Percentiles rank a stretch among this genome's conserved stretches.
These are phyloP conservation scores for Mastomys coucha DNA, from an alignment of 2,113 vertebrate species.

Conservation along the genomic window DNA sequence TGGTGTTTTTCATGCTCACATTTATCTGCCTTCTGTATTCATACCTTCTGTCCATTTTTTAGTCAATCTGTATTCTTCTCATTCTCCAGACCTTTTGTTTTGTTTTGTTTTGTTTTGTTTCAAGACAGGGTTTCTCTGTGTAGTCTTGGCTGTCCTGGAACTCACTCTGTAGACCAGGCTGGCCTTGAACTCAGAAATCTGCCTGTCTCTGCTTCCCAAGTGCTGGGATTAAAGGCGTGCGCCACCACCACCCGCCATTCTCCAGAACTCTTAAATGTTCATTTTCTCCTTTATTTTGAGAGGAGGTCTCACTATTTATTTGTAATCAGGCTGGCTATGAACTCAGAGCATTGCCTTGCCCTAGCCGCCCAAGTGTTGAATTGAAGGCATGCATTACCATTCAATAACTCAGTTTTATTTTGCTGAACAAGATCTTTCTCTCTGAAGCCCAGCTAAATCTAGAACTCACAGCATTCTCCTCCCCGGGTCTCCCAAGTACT, in stretches of 20 bases:
- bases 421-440: neutral
- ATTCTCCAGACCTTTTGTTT: neutral
- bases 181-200: no score
- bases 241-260: no score
- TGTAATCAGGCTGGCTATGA: neutral
- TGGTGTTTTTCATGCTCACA: neutral
- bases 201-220: no score
- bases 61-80: neutral
- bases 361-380: neutral
- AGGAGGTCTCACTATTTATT: neutral
- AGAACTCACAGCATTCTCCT: neutral
- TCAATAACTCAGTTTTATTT: neutral
- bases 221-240: no score
- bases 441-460: neutral
- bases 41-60: neutral
- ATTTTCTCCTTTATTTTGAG: neutral
- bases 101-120: no score
- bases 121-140: no score
- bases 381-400: neutral
- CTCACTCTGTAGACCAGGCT: no score
- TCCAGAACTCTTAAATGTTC: neutral
- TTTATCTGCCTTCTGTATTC: neutral
- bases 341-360: neutral
- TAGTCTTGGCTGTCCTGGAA: no score
- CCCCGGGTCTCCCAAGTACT: neutral